Base-by-base conservation (phyloP, 1,140 invertebrate genomes). In the Bombyx mandarina region DNA sequence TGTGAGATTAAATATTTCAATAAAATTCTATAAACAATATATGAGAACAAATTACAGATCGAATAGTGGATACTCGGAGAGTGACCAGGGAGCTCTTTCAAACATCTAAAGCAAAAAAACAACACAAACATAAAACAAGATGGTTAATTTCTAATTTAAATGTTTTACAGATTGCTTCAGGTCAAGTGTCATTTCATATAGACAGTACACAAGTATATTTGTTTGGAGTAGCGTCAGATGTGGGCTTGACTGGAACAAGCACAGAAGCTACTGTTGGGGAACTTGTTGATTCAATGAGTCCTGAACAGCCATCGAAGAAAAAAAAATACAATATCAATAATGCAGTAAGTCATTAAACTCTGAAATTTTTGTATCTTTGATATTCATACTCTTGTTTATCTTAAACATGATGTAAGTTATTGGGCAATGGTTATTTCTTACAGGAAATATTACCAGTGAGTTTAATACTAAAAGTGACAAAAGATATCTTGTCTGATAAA, bases 101-200 rank as follows among this genome's bases (percentile, higher is more conserved):
- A 35, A 35, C 26, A 35, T 35, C 26, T 35, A 35, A 5, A 35
- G 26, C 26, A 35, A 35, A 35, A 35, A 35, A 18, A 35, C 26
- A 35, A 49, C n/a, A 49, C 22, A 49, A 49, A 49, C n/a, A 7
- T 48, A 48, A 48, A 48, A 48, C 3, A 49, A 10, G 22, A 49
- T n/a, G 7, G n/a, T 18, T 49, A 10, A 49, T 22, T 49, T 49
- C 1, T 8, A 18, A 8, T 49, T 49, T 49, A 10, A 53, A 43
- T 53, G 8, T 42, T 58, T 77, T 75, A 60, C 62, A 92, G 90
- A 89, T 92, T 66, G 89, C 90, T 58, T 90, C 90, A 57, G 92
- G 92, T 26, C 90, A 90, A 67, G 89, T 93, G 46, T 91, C 90
- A 61, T 93, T 93, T 73, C 86, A 90, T 62, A 90, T 93, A 69